phyloP scores from a whole-genome alignment of 37 sponge, comb jelly and placozoan genomes.

The Chondrosia reniformis region DNA sequence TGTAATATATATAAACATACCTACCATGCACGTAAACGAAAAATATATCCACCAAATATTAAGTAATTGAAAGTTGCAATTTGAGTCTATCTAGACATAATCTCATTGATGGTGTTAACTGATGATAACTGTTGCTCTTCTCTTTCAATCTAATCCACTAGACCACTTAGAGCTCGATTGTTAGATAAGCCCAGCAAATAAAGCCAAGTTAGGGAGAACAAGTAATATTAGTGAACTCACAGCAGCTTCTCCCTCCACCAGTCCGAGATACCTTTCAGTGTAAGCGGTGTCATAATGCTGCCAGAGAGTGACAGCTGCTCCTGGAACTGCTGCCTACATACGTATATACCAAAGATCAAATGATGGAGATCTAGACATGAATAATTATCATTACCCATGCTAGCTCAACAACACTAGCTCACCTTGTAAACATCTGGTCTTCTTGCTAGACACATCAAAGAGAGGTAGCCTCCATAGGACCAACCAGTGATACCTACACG shows the following conservation, averaged over 20 bases:
- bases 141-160: neutral
- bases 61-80: neutral
- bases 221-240: no score
- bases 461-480: conserved; percentile 94
- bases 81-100: no score
- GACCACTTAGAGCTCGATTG: conserved; percentile 4
- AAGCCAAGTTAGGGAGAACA: no score
- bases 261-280: conserved; percentile 85
- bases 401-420: neutral
- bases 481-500: conserved; percentile 75
- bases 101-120: no score
- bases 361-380: neutral
- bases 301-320: conserved; percentile 84
- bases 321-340: conserved; percentile 59
- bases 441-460: conserved; percentile 75
- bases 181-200: no score
- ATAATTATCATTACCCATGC: conserved; percentile 1
- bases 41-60: conserved; percentile 18
- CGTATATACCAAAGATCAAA: neutral
- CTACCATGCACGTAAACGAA: neutral
- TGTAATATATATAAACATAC: neutral
- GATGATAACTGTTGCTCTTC: neutral
- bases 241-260: conserved; percentile 19
- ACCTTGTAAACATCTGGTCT: conserved; percentile 79
- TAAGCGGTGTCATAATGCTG: conserved; percentile 85